Percentiles rank a stretch among this genome's conserved stretches.
Conservation (phyloP, 2,797 vertebrate species). For the Sebastes nivosus region DNA sequence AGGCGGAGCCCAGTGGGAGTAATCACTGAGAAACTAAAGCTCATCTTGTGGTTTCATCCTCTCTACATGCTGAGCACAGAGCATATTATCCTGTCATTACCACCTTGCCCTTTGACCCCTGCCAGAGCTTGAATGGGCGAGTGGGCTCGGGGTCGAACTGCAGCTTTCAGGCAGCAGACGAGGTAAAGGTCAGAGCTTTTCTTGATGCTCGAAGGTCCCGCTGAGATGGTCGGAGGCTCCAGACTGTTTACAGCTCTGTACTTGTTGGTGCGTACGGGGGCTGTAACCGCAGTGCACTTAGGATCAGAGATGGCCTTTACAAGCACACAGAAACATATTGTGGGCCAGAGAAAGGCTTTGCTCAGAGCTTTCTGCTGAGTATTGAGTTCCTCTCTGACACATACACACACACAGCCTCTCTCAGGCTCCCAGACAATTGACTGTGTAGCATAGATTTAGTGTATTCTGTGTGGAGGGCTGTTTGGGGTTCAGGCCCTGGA, state of each 20-base stretch:
- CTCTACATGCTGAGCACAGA: neutral
- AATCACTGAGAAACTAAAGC: neutral
- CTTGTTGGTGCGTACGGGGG: neutral
- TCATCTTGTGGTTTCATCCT: neutral
- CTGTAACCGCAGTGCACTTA: slow-evolving; percentile 7
- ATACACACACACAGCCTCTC: slow-evolving; percentile 1
- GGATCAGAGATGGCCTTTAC: slow-evolving; percentile 45
- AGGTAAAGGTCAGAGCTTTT: slow-evolving; percentile 45
- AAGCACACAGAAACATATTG: slow-evolving; percentile 47
- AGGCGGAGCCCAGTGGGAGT: neutral
- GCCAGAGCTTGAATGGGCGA: neutral
- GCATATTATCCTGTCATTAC: slow-evolving; percentile 23
- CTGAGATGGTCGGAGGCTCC: slow-evolving; percentile 10
- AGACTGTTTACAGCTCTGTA: neutral
- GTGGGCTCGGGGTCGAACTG: neutral
- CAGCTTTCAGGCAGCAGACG: neutral
- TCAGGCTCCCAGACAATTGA: slow-evolving; percentile 59
- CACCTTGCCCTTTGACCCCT: slow-evolving; percentile 22
- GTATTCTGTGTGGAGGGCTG: slow-evolving; percentile 36
- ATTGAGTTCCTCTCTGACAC: slow-evolving; percentile 50
- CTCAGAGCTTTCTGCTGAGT: slow-evolving; percentile 37
- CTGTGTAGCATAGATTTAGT: slow-evolving; percentile 57
- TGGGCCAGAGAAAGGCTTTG: slow-evolving; percentile 42
- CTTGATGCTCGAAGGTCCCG: neutral
- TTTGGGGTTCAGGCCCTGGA: slow-evolving; percentile 21